These are phyloP conservation scores for Macrosoma leucophasiata DNA, from an alignment of 2,888 invertebrate genomes.

Conservation along the genomic window DNA sequence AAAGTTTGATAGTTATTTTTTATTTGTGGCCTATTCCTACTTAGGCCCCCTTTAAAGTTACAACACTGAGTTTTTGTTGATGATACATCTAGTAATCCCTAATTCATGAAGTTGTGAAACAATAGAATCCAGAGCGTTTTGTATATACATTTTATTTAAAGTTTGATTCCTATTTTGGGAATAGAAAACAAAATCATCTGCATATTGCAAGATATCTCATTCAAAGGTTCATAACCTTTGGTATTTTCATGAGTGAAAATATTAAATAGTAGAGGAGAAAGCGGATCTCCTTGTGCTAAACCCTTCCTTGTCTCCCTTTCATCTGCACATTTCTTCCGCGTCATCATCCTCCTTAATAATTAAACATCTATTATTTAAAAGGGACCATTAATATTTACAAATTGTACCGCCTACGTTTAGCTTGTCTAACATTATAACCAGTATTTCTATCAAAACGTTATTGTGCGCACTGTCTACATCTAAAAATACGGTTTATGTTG, in stretches of 20 bases:
- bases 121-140: slow-evolving; percentile 1
- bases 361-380: slow-evolving; percentile 5
- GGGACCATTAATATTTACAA: too few relatives aligned
- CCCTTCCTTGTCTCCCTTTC: too few relatives aligned
- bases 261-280: slow-evolving; percentile 19
- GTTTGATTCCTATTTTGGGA: too few relatives aligned
- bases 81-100: too few relatives aligned
- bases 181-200: slow-evolving; percentile 4
- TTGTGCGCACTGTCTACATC: too few relatives aligned
- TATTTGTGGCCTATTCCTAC: neutral
- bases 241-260: too few relatives aligned
- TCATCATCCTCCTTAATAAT: slow-evolving; percentile 6
- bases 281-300: slow-evolving; percentile 18
- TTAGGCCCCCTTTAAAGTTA: slow-evolving; percentile 1
- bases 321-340: too few relatives aligned
- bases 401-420: too few relatives aligned
- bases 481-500: too few relatives aligned
- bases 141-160: slow-evolving; percentile 1
- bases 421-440: too few relatives aligned
- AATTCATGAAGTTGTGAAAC: slow-evolving; percentile 1
- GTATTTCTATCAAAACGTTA: too few relatives aligned
- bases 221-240: too few relatives aligned
- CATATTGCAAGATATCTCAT: slow-evolving; percentile 7
- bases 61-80: neutral
- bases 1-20: neutral